Evolutionary conservation across 2,888 invertebrate species (phyloP), one percentile per base, ranked within the genome.

Genomic region (Herminia tarsipennalis): DNA sequence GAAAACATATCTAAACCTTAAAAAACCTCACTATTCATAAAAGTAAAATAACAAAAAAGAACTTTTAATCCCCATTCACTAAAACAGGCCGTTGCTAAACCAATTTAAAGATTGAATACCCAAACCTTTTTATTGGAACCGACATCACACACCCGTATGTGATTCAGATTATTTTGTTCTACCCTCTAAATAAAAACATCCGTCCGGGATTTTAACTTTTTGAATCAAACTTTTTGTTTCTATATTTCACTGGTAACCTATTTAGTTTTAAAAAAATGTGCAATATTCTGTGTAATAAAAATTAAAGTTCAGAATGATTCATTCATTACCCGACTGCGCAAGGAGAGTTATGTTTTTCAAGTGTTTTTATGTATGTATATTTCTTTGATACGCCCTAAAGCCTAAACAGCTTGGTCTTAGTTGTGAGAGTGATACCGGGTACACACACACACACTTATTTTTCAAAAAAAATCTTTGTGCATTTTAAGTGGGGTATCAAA

Each of bases 81-180:
- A 12, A 34, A 27, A 20, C n/a, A 41, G 3, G 5, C 12, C n/a
- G 16, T 16, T 28, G 17, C 35, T 42, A 24, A 42, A 42, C 29
- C 35, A 42, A 42, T 29, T 34, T 12, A 35, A 12, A 12, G 29
- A 35, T 35, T 24, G 18, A 29, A 43, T n/a, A 5, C 12, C 35
- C 9, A 32, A 55, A 30, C 37, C 12, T 9, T 49, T 50, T 51
- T 35, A 43, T 47, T 51, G 17, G 22, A 37, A 16, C 32, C 37
- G 28, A 28, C 28, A 33, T 32, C 29, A 41, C 33, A 17, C 27
- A 54, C 9, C 13, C 8, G 10, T 22, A n/a, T 22, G 3, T 27
- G 6, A 33, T 34, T 27, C 20, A 24, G 14, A 12, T 34, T 21
- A 21, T 41, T 28, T 28, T 10, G 12, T 28, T 34, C 8, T 14